Evolutionary conservation across 2,113 vertebrate species (phyloP).

Genomic region (Raja brachyura): DNA sequence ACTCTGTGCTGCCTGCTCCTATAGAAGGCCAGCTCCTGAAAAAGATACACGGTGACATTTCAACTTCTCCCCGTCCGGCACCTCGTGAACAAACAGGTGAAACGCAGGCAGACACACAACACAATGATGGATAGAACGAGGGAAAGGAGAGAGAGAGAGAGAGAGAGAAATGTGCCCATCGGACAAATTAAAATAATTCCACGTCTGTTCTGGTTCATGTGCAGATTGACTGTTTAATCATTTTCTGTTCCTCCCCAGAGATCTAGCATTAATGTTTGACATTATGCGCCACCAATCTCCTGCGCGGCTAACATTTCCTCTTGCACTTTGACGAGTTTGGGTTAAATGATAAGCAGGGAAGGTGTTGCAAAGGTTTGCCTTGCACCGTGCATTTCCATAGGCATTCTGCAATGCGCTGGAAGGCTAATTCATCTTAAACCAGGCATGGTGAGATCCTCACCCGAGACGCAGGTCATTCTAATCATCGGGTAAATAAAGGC

Average conservation of each 20-base stretch:
- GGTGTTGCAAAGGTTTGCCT: neutral
- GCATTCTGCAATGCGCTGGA: too few relatives aligned
- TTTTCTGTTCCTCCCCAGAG: conserved; percentile 28
- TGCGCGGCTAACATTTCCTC: neutral
- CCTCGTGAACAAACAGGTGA: neutral
- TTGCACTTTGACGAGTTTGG: conserved; percentile 16
- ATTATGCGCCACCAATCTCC: conserved; percentile 25
- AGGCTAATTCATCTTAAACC: neutral
- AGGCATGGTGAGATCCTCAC: too few relatives aligned
- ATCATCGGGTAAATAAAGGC: neutral
- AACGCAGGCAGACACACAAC: neutral
- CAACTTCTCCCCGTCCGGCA: neutral
- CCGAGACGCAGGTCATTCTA: neutral
- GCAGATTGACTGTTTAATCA: conserved; percentile 37
- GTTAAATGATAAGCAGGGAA: conserved; percentile 10
- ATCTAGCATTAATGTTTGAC: conserved; percentile 31
- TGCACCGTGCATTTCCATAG: neutral
- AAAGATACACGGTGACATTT: neutral
- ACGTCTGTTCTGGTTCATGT: neutral
- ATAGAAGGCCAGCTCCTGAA: neutral
- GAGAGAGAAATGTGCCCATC: neutral
- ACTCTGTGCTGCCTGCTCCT: neutral
- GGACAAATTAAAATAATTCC: conserved; percentile 32
- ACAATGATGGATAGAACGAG: neutral
- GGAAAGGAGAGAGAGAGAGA: too few relatives aligned